These are phyloP conservation scores for Vespertilio murinus DNA, from an alignment of 2,797 vertebrate species.

Conservation along the genomic window DNA sequence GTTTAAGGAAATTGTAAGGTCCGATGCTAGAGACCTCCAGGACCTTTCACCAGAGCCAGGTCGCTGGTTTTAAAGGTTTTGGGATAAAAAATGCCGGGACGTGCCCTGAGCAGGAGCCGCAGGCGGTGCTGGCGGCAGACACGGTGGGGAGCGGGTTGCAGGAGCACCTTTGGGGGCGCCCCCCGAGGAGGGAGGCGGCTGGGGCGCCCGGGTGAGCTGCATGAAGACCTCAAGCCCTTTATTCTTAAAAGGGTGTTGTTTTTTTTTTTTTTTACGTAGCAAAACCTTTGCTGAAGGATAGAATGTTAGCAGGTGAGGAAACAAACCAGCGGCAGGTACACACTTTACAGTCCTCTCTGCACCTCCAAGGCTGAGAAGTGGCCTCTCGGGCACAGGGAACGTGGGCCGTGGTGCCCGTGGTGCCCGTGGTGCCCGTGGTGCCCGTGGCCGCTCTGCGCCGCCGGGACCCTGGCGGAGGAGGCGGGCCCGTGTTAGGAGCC, in stretches of 20 bases:
- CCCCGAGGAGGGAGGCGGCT: no score
- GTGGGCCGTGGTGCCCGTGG: neutral
- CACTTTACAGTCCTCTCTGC: neutral
- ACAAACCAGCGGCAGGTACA: neutral
- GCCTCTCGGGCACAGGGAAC: neutral
- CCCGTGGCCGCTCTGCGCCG: neutral
- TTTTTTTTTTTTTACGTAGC: conserved; percentile 49
- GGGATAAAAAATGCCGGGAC: no score
- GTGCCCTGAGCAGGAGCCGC: no score
- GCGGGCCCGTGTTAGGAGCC: conserved; percentile 14
- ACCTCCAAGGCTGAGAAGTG: neutral
- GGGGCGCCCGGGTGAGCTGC: neutral
- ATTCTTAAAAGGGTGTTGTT: conserved; percentile 70
- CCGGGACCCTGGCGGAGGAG: neutral
- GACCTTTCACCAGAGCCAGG: neutral
- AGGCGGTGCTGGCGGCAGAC: neutral
- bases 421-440: neutral
- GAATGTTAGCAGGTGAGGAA: conserved; percentile 39
- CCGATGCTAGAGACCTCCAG: neutral
- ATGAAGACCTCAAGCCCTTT: conserved; percentile 56
- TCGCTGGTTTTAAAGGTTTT: no score
- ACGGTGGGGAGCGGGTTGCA: no score
- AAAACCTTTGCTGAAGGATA: neutral
- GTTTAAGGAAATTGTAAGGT: conserved; percentile 21
- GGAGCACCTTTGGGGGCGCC: no score